Percentiles rank a stretch among this genome's conserved stretches.
Conservation (phyloP, 1,140 invertebrate genomes). For the Lepidostoma basale region DNA sequence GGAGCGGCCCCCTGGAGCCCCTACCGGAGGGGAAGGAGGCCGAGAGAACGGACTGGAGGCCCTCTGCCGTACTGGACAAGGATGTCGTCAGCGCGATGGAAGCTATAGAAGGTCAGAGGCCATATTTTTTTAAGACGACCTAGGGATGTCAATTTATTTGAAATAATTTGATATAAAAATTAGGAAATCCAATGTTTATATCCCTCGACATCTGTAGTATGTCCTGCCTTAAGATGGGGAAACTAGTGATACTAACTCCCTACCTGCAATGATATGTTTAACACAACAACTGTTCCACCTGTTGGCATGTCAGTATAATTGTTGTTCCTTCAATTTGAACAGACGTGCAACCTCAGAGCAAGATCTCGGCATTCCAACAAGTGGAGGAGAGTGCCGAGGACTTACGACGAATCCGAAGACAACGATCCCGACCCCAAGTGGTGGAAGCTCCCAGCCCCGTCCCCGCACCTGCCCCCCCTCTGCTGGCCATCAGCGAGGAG, state of each 20-base stretch:
- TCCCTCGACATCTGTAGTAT: too few relatives aligned
- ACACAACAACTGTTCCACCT: too few relatives aligned
- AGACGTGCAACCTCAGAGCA: constrained; percentile 75
- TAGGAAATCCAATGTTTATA: too few relatives aligned
- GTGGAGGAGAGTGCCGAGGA: constrained; percentile 62
- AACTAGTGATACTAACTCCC: too few relatives aligned
- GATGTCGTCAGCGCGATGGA: constrained; percentile 85
- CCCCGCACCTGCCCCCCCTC: constrained; percentile 51
- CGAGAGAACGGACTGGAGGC: constrained; percentile 70
- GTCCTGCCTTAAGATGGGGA: too few relatives aligned
- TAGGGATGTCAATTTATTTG: too few relatives aligned
- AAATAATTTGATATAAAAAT: too few relatives aligned
- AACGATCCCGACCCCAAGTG: constrained; percentile 55
- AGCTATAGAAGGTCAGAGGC: constrained; percentile 82
- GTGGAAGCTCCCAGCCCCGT: constrained; percentile 46
- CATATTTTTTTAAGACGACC: too few relatives aligned
- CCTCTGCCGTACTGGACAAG: constrained; percentile 75
- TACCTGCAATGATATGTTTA: too few relatives aligned
- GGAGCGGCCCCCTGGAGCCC: constrained; percentile 70
- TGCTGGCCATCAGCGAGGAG: constrained; percentile 63
- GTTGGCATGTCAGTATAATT: too few relatives aligned
- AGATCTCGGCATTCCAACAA: constrained; percentile 79
- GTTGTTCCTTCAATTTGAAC: too few relatives aligned
- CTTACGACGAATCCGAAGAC: constrained; percentile 58
- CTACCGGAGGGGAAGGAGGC: constrained; percentile 66